These are phyloP conservation scores for Corythornis cristatus DNA, from an alignment of 2,113 vertebrate genomes.

Conservation along the genomic window DNA sequence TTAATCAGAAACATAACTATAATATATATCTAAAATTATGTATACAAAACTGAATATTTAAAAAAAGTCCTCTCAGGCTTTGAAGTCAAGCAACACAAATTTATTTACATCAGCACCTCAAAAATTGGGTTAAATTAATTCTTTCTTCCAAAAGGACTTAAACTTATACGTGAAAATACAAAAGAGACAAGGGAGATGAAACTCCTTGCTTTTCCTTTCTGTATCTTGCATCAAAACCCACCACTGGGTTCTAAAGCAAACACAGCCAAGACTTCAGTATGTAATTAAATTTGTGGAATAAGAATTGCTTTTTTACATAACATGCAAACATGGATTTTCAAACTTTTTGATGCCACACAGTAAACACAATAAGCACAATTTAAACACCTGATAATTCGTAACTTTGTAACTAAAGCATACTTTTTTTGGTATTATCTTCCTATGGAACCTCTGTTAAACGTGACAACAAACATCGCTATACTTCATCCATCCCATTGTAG, in stretches of 20 bases:
- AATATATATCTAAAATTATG: background rate
- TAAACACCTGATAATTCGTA: background rate
- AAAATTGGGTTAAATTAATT: constrained; percentile 30
- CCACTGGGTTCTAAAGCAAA: background rate
- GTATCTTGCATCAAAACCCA: background rate
- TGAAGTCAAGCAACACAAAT: constrained; percentile 37
- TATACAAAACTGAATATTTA: background rate
- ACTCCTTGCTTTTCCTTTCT: background rate
- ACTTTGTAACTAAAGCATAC: background rate
- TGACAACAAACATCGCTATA: fast-evolving
- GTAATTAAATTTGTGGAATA: constrained; percentile 12
- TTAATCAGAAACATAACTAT: background rate
- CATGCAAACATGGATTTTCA: background rate
- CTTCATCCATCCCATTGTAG: background rate
- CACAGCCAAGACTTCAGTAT: background rate
- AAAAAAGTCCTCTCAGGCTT: constrained; percentile 3
- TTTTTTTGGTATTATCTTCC: background rate
- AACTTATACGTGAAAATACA: constrained; percentile 3
- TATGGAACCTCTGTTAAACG: background rate
- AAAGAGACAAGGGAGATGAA: background rate
- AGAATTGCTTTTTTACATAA: background rate
- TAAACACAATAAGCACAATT: background rate
- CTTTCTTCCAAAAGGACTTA: constrained; percentile 20
- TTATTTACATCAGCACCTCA: constrained; percentile 39
- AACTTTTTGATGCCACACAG: background rate